Conservation (phyloP, 1,140 invertebrate genomes). For the Muscidifurax raptorellus region DNA sequence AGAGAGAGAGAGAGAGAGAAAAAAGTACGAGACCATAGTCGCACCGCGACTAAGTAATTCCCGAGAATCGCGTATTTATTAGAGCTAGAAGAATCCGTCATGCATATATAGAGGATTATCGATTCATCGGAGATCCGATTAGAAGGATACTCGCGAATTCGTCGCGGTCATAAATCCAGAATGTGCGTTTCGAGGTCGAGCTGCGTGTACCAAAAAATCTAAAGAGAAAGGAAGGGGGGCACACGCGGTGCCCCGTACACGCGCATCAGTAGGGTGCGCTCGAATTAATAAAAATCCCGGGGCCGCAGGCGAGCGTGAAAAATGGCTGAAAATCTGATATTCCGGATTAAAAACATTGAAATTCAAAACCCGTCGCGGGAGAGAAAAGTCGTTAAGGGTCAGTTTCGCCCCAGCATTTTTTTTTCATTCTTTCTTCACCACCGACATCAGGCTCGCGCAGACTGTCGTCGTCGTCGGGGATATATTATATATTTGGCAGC, state of each 20-base stretch:
- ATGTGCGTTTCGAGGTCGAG: conserved; percentile 51
- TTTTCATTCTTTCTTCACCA: not conserved
- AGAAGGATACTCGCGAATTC: not conserved
- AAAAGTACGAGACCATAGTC: not conserved
- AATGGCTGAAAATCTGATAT: conserved; percentile 76
- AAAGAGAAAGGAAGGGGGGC: not conserved
- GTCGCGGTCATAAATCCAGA: conserved; percentile 9
- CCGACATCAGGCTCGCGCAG: too few relatives aligned
- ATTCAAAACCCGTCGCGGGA: conserved; percentile 74
- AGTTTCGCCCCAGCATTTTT: conserved; percentile 66
- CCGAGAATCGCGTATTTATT: not conserved
- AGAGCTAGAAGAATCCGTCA: not conserved
- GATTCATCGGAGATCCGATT: conserved; percentile 35
- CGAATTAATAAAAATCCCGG: conserved; percentile 74
- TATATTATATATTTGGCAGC: conserved; percentile 73
- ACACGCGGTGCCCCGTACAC: conserved; percentile 61
- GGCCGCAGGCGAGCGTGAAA: conserved; percentile 70
- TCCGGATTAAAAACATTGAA: conserved; percentile 77
- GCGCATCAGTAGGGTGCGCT: conserved; percentile 54
- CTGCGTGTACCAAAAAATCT: conserved; percentile 27
- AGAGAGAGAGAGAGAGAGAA: not conserved
- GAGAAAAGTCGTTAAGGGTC: conserved; percentile 76
- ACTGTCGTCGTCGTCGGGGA: conserved; percentile 64
- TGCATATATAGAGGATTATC: conserved; percentile 1
- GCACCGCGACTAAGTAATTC: not conserved